Evolutionary conservation across 2,113 vertebrate species (phyloP), one percentile per base, ranked within the genome.

Genomic region (Tragelaphus scriptus): DNA sequence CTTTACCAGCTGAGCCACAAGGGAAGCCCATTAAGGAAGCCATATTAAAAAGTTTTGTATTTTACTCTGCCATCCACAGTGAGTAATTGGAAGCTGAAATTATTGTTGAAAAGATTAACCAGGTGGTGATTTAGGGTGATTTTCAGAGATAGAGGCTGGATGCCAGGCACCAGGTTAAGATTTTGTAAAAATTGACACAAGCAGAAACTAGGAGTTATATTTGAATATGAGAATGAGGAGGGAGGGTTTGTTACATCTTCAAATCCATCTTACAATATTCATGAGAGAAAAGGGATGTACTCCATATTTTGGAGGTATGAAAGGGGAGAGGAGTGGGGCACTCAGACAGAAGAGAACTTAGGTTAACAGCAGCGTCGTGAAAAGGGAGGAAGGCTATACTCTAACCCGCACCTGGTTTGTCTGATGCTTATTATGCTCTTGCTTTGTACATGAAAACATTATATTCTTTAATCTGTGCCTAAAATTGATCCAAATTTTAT

Each of bases 41-140:
- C 21, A 23, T 75, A 25, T 75, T 77, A 77, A 85, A 65, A 44
- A 58, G 49, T 84, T 97, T 86, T 85, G 25, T 49, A 79, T 95
- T 93, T 96, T 85, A 81, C 51, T 63, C 11, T 68, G 16, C 81
- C 25, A 30, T 8, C 93, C 77, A 13, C 55, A 36, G 2, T 79
- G 58, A 95, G 71, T 53, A 58, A 51, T 25, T 25, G 44, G 56
- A 84, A 68, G 51, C 61, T 92, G 75, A 84, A 80, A 55, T 90
- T 59, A 77, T 40, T 44, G 1, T 77, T 44, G 55, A 80, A 71
- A 84, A 68, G 19, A 90, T 79, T 63, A 44, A 75, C 71, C 23
- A 97, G 84, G 23, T 82, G 13, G 36, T 58, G 75, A 56, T 36
- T 44, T 14, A 81, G 26, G 30, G n/a, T 47, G 55, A 77, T 49